Evolutionary conservation across 2,113 vertebrate genomes (phyloP), one percentile per base, ranked within the genome.

Genomic region (Trogon surrucura): DNA sequence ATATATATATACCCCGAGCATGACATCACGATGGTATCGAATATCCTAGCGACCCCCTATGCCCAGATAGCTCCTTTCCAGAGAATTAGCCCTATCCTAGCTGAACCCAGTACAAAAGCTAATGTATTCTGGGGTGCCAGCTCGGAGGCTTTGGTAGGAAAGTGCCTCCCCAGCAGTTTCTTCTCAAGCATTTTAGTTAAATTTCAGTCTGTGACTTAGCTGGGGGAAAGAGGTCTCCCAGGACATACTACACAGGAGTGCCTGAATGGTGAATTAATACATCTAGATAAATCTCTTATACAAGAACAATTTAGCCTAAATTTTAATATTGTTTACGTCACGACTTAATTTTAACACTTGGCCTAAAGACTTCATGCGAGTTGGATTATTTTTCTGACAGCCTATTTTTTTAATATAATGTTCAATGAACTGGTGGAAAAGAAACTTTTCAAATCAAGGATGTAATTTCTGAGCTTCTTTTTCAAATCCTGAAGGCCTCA

Each of bases 281-380:
- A 75, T 66, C 44, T 53, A 38, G 53, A 36, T 38, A 82, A 84
- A 56, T 64, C 19, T 53, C 29, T 71, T 87, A 57, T 10, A 21
- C 38, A 60, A 87, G 78, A 36, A 92, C 41, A 48, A 57, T 20
- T 41, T 5, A 48, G 7, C 21, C 50, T 87, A 53, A 53, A 22
- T 56, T 87, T 92, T 36, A 72, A 26, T n/a, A 41, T 27, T 88
- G 16, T 74, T 92, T 65, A 72, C 13, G 1, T 71, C 80, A 91
- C 29, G 23, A 41, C 61, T 93, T 84, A 91, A 92, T 95, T 92
- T 95, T 93, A 95, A 80, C 36, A 75, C 13, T 87, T 94, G 61
- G 70, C 41, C 45, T 92, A n/a, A 93, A 90, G 88, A 61, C 22
- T 95, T 91, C 17, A 5, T 56, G 48, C 65, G 34, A 75, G 26